Evolutionary conservation across 2,113 vertebrate genomes (phyloP), one percentile per base, ranked within the genome.

Genomic region (Rhinogobius similis): DNA sequence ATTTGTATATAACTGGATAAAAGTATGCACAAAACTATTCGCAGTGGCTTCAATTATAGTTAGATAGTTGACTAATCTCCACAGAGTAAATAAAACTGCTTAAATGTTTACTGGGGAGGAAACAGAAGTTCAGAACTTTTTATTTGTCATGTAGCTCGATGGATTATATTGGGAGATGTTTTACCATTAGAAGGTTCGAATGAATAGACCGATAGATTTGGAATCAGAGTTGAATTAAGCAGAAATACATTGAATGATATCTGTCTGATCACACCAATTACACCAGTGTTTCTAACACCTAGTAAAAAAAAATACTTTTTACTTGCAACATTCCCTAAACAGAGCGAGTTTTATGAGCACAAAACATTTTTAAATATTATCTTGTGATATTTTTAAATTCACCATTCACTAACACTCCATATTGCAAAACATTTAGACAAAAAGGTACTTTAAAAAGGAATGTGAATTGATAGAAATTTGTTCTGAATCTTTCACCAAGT

Each of bases 11-110:
- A n/a, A n/a, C 10, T 14, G 9, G 52, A 67, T 58, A 8, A 59
- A 48, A 23, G 52, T 48, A 36, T 48, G 52, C 18, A 23, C 58
- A 46, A 46, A 46, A 46, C 5, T 5, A 7, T 8, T 36, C 7
- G 16, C 16, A 5, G 4, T 16, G 43, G 5, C 5, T 46, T 20
- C 43, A 46, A 16, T 16, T 44, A 29, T 5, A 36, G 39, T 41
- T 41, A 12, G 7, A 41, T 50, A 2, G 1, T 50, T 50, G n/a
- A 21, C 20, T 7, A n/a, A 50, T 21, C 46, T 50, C 83, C 58
- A 39, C 77, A 77, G 58, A 71, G 66, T 71, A 75, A 23, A 55
- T 48, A 6, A 18, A 48, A 20, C 4, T 7, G 5, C 32, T 6
- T 12, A 55, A 26, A 55, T 13, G 10, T n/a, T 55, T 55, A 11